Conservation (phyloP, 2,113 vertebrate genomes). For the Tricholaema leucomelas region DNA sequence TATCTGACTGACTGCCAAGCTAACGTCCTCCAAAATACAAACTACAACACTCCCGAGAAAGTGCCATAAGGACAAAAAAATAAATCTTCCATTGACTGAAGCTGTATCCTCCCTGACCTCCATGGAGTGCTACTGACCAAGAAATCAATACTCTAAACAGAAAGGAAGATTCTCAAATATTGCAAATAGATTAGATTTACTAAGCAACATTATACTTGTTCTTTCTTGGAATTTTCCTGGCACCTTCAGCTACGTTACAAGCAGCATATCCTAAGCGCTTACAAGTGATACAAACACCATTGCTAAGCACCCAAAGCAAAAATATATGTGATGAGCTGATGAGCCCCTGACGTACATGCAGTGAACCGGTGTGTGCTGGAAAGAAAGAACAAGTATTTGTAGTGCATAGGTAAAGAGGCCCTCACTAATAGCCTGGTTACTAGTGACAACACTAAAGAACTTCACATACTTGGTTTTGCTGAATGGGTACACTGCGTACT, state of each 20-base stretch:
- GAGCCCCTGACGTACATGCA: background rate
- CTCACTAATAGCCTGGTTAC: background rate
- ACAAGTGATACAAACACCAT: background rate
- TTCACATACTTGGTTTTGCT: background rate
- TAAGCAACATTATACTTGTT: background rate
- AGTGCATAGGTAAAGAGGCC: background rate
- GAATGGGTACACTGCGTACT: background rate
- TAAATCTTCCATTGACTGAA: background rate
- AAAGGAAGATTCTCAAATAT: background rate
- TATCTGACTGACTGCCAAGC: background rate
- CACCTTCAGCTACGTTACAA: background rate
- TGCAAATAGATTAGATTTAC: background rate
- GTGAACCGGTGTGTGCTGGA: background rate
- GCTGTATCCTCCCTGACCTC: background rate
- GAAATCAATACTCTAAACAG: background rate
- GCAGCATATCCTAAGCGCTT: background rate
- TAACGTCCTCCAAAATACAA: background rate
- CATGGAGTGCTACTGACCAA: background rate
- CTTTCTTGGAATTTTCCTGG: background rate
- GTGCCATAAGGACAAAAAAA: background rate
- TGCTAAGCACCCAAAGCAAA: background rate
- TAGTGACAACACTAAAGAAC: background rate
- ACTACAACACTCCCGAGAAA: background rate
- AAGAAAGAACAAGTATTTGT: background rate
- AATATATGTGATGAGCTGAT: background rate